Conservation (phyloP, 2,797 vertebrate species). For the Xyrichtys novacula region DNA sequence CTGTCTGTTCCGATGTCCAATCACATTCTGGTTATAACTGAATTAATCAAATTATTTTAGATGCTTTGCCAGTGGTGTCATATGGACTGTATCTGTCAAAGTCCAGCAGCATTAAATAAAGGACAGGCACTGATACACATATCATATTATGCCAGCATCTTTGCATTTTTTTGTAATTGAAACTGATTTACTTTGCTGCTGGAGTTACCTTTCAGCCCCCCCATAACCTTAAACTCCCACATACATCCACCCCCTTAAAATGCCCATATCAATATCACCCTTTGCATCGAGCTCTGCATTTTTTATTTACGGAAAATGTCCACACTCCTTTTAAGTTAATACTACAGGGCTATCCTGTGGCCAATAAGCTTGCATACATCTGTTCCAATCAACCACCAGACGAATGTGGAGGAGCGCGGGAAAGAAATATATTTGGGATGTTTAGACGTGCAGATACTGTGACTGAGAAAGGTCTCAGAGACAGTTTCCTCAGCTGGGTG, state of each 20-base stretch:
- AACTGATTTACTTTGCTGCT: constrained; percentile 60
- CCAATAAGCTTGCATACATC: constrained; percentile 8
- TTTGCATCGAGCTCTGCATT: constrained; percentile 21
- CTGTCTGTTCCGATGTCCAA: constrained; percentile 47
- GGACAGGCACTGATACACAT: constrained; percentile 54
- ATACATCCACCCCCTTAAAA: constrained; percentile 15
- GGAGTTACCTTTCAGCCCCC: constrained; percentile 40
- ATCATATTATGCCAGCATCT: constrained; percentile 67
- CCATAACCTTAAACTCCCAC: background rate
- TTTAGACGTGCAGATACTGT: background rate
- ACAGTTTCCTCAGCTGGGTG: background rate
- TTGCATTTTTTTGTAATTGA: constrained; percentile 64
- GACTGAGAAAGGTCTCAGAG: background rate
- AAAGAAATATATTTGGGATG: background rate
- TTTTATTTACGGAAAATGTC: constrained; percentile 45
- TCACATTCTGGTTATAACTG: constrained; percentile 65
- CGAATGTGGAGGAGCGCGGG: constrained; percentile 1
- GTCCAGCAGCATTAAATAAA: constrained; percentile 58
- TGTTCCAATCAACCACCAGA: constrained; percentile 13
- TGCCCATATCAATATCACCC: constrained; percentile 47
- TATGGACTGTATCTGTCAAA: constrained; percentile 70
- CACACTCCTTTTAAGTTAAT: constrained; percentile 18
- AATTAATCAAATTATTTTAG: constrained; percentile 73
- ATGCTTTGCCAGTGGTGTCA: constrained; percentile 55
- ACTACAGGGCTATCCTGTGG: background rate